phyloP scores from a whole-genome alignment of 1,140 invertebrate genomes.

The Pseudobourletiella spinata region DNA sequence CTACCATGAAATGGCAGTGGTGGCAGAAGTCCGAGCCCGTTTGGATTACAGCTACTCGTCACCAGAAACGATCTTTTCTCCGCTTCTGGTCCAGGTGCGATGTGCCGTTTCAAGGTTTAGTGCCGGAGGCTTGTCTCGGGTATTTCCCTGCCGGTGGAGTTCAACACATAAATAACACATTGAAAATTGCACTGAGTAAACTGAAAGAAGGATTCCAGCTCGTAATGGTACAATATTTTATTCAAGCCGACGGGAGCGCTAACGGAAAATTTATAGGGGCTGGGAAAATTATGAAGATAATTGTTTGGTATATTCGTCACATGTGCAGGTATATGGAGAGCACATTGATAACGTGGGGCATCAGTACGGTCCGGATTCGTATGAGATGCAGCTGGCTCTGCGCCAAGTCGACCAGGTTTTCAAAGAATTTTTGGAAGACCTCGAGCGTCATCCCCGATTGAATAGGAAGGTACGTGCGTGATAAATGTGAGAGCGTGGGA shows the following conservation, averaged over 20 bases:
- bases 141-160: slow-evolving; percentile 7
- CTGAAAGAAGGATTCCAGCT: slow-evolving; percentile 16
- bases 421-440: slow-evolving; percentile 33
- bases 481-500: too few relatives aligned
- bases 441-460: slow-evolving; percentile 21
- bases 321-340: slow-evolving; percentile 37
- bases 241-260: neutral
- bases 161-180: slow-evolving; percentile 7
- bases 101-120: slow-evolving; percentile 39
- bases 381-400: slow-evolving; percentile 34
- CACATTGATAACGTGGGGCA: slow-evolving; percentile 39
- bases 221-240: slow-evolving; percentile 19
- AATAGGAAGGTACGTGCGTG: neutral
- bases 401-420: slow-evolving; percentile 38
- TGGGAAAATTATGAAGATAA: too few relatives aligned
- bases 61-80: slow-evolving; percentile 39
- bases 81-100: slow-evolving; percentile 39
- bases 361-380: slow-evolving; percentile 38
- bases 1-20: slow-evolving; percentile 37
- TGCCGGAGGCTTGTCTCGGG: slow-evolving; percentile 36
- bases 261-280: too few relatives aligned
- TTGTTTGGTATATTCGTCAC: too few relatives aligned
- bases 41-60: slow-evolving; percentile 40
- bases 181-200: slow-evolving; percentile 11
- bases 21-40: slow-evolving; percentile 42